Conservation (phyloP, 2,888 invertebrate species). For the Diarsia brunnea region DNA sequence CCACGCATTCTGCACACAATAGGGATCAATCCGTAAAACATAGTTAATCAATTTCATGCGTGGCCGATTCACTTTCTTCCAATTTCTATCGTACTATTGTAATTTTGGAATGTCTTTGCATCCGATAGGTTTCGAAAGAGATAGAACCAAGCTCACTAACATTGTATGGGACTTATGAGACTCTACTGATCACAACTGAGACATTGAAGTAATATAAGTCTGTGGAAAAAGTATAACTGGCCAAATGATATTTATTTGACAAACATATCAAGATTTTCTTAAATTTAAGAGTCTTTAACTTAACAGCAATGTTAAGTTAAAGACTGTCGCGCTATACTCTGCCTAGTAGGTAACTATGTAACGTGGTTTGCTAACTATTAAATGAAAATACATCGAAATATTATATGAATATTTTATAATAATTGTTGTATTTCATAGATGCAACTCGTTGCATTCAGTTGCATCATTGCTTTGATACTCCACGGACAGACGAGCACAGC, state of each 20-base stretch:
- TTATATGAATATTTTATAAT: neutral
- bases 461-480: conserved; percentile 17
- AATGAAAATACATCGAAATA: neutral
- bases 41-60: conserved; percentile 52
- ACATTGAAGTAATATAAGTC: neutral
- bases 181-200: neutral
- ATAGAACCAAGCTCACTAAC: conserved; percentile 2
- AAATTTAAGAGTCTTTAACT: too few relatives aligned
- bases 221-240: neutral
- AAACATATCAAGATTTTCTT: neutral
- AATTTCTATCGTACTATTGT: conserved; percentile 36
- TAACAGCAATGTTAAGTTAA: neutral
- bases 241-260: neutral
- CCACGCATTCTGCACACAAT: conserved; percentile 58
- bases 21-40: conserved; percentile 33
- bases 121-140: conserved; percentile 14
- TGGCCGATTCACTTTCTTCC: conserved; percentile 51
- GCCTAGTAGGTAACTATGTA: neutral
- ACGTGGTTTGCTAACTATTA: neutral
- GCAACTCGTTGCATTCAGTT: conserved; percentile 31
- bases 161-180: neutral
- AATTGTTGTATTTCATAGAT: conserved; percentile 2
- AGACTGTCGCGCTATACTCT: neutral
- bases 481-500: conserved; percentile 2
- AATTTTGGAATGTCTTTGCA: conserved; percentile 13